Base-by-base conservation (phyloP, 2,888 invertebrate genomes). In the Thera obeliscata region DNA sequence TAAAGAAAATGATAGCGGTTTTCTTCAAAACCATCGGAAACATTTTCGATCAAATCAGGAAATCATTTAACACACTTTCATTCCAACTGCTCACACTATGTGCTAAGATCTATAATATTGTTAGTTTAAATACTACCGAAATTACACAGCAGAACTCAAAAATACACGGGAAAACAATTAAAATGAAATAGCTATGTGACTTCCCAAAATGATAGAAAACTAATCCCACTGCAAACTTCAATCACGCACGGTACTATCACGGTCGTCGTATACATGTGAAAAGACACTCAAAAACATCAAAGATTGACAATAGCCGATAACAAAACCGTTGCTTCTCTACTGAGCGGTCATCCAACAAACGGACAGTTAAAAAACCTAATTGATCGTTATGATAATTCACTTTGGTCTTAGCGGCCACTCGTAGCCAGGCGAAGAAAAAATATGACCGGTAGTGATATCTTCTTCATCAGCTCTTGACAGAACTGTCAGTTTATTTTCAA, bases 231-330 rank as follows among this genome's bases (percentile, higher is more conserved):
- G 38, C 3, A 38, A 38, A 38, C 38, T 38, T 38, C 22, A 22
- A 22, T 22, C 22, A 22, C 22, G 22, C 22, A 5, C 50, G 46
- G 48, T 49, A 11, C 48, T 22, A 22, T 22, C 48, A n/a, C n/a
- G 9, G 38, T 43, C 8, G 4, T 22, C 55, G 35, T 9, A 12
- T 55, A 48, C 61, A 61, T 61, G 61, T 61, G 35, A 46, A 46
- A 61, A 55, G 46, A 0, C 46, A 43, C 3, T 46, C 43, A 46
- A 9, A 56, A 49, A 49, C 83, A 83, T 79, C 76, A 77, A 66
- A 89, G 93, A 93, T 92, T 90, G 91, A 92, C 90, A 91, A 88
- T 82, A 76, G 57, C 83, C 80, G 92, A 93, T 93, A 93, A 92
- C 86, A 88, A 88, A 86, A 86, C 87, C 83, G 87, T 85, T 84